These are phyloP conservation scores for Zalophus californianus DNA, from an alignment of 2,797 vertebrate genomes.

Conservation along the genomic window DNA sequence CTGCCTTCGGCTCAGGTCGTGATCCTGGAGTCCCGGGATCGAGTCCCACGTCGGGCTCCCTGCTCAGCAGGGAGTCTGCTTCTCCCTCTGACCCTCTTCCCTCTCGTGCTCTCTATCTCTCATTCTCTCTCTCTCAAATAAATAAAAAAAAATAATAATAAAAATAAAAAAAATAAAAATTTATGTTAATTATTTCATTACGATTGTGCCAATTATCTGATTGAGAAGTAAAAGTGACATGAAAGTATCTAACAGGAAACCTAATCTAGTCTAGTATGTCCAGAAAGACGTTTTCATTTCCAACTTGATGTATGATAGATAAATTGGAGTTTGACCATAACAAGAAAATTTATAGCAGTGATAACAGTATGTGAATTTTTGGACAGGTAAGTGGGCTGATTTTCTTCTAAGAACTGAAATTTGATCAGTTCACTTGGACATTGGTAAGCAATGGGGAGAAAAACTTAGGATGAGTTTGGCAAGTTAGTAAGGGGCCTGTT, in stretches of 20 bases:
- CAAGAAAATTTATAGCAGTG: neutral
- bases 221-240: neutral
- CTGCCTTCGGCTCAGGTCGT: too few species aligned
- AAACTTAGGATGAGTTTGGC: neutral
- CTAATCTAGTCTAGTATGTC: neutral
- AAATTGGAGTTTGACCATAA: neutral
- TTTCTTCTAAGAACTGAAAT: neutral
- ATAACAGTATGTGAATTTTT: neutral
- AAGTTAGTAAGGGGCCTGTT: neutral
- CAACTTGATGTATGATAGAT: neutral
- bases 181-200: conserved; percentile 2
- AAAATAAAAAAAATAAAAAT: too few species aligned
- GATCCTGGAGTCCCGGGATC: too few species aligned
- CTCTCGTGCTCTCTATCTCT: too few species aligned
- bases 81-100: too few species aligned
- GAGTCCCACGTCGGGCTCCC: too few species aligned
- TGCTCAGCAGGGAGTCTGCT: too few species aligned
- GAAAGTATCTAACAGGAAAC: neutral
- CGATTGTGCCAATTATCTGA: neutral
- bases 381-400: neutral
- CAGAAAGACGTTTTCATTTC: neutral
- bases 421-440: neutral
- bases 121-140: too few species aligned
- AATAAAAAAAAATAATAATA: too few species aligned
- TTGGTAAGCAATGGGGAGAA: neutral